Evolutionary conservation across 1,140 invertebrate genomes (phyloP).

Genomic region (Trichonephila inaurata): DNA sequence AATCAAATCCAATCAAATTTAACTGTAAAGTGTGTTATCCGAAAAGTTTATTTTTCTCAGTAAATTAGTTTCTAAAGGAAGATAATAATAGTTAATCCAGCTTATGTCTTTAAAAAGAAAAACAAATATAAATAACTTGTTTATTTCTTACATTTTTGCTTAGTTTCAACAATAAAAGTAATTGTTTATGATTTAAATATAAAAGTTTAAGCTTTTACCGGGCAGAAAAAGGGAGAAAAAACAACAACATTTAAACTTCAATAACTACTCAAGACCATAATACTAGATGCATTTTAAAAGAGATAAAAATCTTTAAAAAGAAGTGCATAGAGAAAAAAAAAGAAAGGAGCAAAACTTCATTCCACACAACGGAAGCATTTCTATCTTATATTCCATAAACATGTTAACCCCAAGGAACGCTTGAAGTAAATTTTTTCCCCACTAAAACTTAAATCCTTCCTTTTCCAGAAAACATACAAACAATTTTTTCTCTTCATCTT

Average conservation of each 20-base stretch:
- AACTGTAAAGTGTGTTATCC: too few relatives aligned
- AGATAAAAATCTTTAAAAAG: background rate
- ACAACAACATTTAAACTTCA: background rate
- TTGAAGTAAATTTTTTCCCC: slow-evolving; percentile 34
- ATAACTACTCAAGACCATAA: background rate
- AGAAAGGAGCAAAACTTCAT: background rate
- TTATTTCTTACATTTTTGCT: too few relatives aligned
- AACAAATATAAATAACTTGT: too few relatives aligned
- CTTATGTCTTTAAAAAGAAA: too few relatives aligned
- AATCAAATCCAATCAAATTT: too few relatives aligned
- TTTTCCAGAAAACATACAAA: slow-evolving; percentile 19
- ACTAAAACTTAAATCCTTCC: slow-evolving; percentile 25
- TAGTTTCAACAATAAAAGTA: too few relatives aligned
- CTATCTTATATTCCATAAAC: slow-evolving; percentile 18
- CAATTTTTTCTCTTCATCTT: slow-evolving; percentile 10
- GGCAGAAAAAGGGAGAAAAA: background rate
- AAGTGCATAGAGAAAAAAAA: background rate
- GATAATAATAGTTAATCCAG: too few relatives aligned
- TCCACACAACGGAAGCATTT: slow-evolving; percentile 21
- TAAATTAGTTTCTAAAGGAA: too few relatives aligned
- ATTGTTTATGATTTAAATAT: background rate
- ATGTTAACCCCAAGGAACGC: slow-evolving; percentile 29
- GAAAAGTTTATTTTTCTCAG: too few relatives aligned
- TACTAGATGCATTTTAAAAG: background rate
- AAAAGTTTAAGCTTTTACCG: background rate